A percentile compares a stretch with the other conserved stretches of the same genome.
phyloP scores from a whole-genome alignment of 1,140 invertebrate genomes.

The Cyphomyrmex costatus region DNA sequence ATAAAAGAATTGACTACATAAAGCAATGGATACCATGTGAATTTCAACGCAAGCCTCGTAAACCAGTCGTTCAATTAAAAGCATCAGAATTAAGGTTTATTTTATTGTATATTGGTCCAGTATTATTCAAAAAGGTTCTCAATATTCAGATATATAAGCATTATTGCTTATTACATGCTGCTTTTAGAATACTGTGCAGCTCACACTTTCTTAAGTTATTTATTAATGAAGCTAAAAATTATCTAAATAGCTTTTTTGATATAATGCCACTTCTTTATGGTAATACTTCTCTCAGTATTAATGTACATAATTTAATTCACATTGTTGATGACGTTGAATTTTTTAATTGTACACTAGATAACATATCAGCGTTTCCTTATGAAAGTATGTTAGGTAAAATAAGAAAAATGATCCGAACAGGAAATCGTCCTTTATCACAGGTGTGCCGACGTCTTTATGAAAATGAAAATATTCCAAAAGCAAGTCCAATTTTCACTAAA shows the following conservation, averaged over 20 bases:
- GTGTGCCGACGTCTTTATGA: neutral
- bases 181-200: neutral
- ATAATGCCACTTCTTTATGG: slow-evolving; percentile 11
- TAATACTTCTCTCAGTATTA: neutral
- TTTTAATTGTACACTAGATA: slow-evolving; percentile 3
- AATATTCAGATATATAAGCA: neutral
- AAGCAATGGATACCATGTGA: slow-evolving; percentile 4
- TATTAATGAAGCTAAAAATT: slow-evolving; percentile 1
- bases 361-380: neutral
- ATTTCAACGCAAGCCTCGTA: slow-evolving; percentile 4
- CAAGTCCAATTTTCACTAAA: neutral
- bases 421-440: neutral
- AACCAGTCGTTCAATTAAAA: slow-evolving; percentile 5
- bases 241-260: neutral
- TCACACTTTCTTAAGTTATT: neutral
- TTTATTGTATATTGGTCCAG: neutral
- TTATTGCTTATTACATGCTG: slow-evolving; percentile 8
- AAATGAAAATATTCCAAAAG: neutral
- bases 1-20: neutral
- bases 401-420: slow-evolving; percentile 5
- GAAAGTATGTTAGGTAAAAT: slow-evolving; percentile 12
- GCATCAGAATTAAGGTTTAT: slow-evolving; percentile 16
- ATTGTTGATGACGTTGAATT: slow-evolving; percentile 8
- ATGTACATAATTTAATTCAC: slow-evolving; percentile 21
- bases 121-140: neutral